Evolutionary conservation across 2,113 vertebrate genomes (phyloP), one percentile per base, ranked within the genome.

Genomic region (Percina caprodes): DNA sequence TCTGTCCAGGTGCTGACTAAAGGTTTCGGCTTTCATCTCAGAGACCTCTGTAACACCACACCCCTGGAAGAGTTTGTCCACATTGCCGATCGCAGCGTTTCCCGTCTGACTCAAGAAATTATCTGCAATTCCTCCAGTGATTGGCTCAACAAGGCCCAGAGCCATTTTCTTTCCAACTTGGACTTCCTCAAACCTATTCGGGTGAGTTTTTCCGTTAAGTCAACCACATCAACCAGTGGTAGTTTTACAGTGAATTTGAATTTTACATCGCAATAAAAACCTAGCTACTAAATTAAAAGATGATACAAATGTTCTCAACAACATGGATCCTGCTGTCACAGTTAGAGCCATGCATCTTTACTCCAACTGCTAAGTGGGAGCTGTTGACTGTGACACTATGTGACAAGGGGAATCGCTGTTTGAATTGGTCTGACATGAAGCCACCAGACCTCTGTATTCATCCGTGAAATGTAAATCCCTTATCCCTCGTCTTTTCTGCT

Each of bases 151-250:
- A 89, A 92, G 30, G 94, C 96, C 0, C 96, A 97, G 69, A 93
- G 79, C 72, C 92, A 92, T 72, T 96, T 98, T 74, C 95, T 86
- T 83, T 96, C 95, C 62, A 97, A 98, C 79, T 79, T 98, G 84
- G 94, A 97, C 93, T 96, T 96, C 81, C 79, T 98, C 24, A 98
- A 96, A 86, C 96, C 97, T 0, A 93, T 97, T 76, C 90, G 95
- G 89, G 97, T 98, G 86, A 96, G 96, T 86, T 46, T 8, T 60
- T 5, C 7, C 7, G 9, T 39, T 15, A n/a, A 54, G 49, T 54
- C 15, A n/a, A n/a, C 51, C 45, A 52, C 30, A 16, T 24, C 4
- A 3, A 13, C 18, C 4, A 68, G 1, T 42, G 14, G 48, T 21
- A 2, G 23, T 26, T 49, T 66, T 59, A 69, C 18, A 16, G 2